Conservation (phyloP, 37 sponge, comb jelly and placozoan species). For the Crambe crambe region DNA sequence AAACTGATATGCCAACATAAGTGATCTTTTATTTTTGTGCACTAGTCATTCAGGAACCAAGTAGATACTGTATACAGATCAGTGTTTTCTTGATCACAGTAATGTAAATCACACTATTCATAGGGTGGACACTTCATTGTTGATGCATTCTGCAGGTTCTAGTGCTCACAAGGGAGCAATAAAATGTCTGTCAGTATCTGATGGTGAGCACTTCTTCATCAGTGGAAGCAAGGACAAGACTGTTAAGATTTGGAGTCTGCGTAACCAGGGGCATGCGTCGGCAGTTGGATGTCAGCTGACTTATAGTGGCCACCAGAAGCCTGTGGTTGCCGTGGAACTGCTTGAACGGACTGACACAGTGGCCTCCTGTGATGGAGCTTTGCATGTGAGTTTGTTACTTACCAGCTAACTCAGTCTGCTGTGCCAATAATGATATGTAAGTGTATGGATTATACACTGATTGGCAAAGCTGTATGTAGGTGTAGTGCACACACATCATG, state of each 20-base stretch:
- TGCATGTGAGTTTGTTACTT: slow-evolving; percentile 90
- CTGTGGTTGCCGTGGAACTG: slow-evolving; percentile 56
- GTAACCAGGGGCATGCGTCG: slow-evolving; percentile 63
- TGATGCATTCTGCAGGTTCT: not conserved
- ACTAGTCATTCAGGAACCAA: too few relatives aligned
- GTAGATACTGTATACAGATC: too few relatives aligned
- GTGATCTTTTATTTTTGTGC: too few relatives aligned
- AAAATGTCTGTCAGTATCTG: slow-evolving; percentile 38
- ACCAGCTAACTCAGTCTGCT: not conserved
- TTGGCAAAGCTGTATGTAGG: too few relatives aligned
- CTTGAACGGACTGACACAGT: slow-evolving; percentile 26
- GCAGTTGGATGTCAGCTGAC: slow-evolving; percentile 18
- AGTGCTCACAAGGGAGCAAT: slow-evolving; percentile 76
- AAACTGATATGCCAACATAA: too few relatives aligned
- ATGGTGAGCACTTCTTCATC: slow-evolving; percentile 79
- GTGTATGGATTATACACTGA: slow-evolving; percentile 4
- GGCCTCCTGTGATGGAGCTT: slow-evolving; percentile 71
- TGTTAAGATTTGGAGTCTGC: slow-evolving; percentile 84
- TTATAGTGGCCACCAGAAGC: slow-evolving; percentile 68
- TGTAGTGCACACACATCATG: too few relatives aligned
- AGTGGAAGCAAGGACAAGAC: slow-evolving; percentile 88
- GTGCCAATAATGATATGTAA: not conserved
- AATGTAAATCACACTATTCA: too few relatives aligned
- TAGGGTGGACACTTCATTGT: too few relatives aligned
- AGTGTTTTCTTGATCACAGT: too few relatives aligned